Evolutionary conservation across 2,797 vertebrate species (phyloP).

Genomic region (Atherinosoma microstoma): DNA sequence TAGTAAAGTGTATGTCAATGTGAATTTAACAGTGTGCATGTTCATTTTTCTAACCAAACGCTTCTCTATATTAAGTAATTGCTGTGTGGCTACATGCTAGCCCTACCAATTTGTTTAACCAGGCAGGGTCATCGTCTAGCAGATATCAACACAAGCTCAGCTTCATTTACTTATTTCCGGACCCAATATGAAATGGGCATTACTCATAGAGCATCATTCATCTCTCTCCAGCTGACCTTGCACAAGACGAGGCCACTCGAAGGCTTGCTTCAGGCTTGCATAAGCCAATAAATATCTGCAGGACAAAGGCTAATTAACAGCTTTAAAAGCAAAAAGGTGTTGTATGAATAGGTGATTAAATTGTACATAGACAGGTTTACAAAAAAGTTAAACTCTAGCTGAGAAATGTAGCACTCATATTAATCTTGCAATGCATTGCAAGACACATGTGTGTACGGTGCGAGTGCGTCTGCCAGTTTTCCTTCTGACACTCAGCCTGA

Average conservation of each 20-base stretch:
- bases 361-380: neutral
- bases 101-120: slow-evolving; percentile 39
- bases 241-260: slow-evolving; percentile 18
- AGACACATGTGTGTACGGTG: neutral
- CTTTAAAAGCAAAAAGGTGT: slow-evolving; percentile 5
- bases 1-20: neutral
- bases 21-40: slow-evolving; percentile 17
- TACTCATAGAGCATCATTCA: slow-evolving; percentile 6
- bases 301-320: slow-evolving; percentile 19
- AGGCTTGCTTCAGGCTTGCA: slow-evolving; percentile 9
- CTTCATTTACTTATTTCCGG: slow-evolving; percentile 17
- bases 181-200: slow-evolving; percentile 5
- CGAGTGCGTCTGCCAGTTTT: neutral
- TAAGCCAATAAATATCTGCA: slow-evolving; percentile 14
- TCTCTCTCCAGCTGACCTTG: slow-evolving; percentile 4
- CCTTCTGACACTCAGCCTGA: slow-evolving; percentile 11
- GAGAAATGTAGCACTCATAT: neutral
- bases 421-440: neutral
- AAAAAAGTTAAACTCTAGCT: too few relatives aligned
- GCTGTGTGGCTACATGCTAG: slow-evolving; percentile 23
- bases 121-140: slow-evolving; percentile 23
- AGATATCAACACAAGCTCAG: slow-evolving; percentile 18
- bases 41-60: slow-evolving; percentile 18
- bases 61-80: slow-evolving; percentile 14
- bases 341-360: neutral